Conservation (phyloP, 2,113 vertebrate genomes). For the Chauna torquata region DNA sequence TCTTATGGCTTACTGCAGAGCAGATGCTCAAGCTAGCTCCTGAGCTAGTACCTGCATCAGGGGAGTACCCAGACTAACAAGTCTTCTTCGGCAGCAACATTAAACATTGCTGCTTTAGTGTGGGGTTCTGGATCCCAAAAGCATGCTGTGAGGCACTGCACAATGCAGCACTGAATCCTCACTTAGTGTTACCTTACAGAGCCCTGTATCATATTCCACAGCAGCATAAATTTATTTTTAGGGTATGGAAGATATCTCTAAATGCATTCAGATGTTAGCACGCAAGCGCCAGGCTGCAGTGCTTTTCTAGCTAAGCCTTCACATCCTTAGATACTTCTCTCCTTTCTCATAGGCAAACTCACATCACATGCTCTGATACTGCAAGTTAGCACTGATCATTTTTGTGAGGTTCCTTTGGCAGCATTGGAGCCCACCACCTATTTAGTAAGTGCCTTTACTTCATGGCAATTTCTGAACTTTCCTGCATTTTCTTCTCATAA, state of each 20-base stretch:
- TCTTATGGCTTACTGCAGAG: not conserved
- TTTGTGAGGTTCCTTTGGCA: not conserved
- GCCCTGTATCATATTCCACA: not conserved
- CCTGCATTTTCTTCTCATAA: not conserved
- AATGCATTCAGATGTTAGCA: not conserved
- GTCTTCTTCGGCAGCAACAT: rapidly evolving
- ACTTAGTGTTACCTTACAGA: not conserved
- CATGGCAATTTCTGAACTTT: not conserved
- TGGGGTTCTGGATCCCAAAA: not conserved
- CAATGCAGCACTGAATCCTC: not conserved
- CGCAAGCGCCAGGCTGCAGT: not conserved
- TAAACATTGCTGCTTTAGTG: rapidly evolving
- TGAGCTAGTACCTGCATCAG: not conserved
- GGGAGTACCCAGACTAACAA: not conserved
- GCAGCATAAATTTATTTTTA: not conserved
- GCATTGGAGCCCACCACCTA: rapidly evolving
- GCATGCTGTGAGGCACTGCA: not conserved
- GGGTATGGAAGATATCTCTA: not conserved
- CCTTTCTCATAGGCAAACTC: not conserved
- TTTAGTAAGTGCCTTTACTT: not conserved
- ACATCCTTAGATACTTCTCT: not conserved
- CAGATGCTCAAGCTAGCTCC: not conserved
- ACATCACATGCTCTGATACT: not conserved
- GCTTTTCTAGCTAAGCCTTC: not conserved
- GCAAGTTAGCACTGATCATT: not conserved